Conservation (phyloP, 2,113 vertebrate species). For the Mystacornis crossleyi region DNA sequence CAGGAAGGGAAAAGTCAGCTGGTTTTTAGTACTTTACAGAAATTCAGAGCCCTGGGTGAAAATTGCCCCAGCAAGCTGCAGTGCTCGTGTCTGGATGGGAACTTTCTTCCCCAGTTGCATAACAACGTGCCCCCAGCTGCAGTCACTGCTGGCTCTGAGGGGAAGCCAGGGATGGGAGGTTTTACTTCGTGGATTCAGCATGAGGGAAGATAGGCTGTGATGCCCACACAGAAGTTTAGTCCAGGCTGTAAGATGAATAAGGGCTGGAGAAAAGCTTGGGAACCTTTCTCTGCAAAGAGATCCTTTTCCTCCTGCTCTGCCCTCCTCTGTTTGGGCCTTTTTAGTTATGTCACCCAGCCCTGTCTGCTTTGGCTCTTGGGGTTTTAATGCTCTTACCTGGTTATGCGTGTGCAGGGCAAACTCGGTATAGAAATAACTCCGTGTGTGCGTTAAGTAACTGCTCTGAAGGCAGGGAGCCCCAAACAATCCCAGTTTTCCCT, state of each 20-base stretch:
- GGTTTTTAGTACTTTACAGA: neutral
- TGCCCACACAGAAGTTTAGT: neutral
- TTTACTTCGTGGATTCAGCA: neutral
- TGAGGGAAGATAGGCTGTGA: neutral
- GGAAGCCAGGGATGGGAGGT: neutral
- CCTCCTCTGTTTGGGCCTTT: neutral
- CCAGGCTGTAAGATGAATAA: neutral
- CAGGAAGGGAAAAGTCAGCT: neutral
- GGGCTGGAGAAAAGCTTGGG: neutral
- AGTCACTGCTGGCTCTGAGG: neutral
- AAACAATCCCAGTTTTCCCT: rapidly evolving
- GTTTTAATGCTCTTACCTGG: neutral
- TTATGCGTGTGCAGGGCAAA: neutral
- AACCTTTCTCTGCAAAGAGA: rapidly evolving
- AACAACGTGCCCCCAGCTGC: neutral
- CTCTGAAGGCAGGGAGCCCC: neutral
- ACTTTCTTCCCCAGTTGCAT: neutral
- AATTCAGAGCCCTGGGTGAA: neutral
- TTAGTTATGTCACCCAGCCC: neutral
- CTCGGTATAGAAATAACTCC: neutral
- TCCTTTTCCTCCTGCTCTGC: neutral
- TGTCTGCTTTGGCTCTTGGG: neutral
- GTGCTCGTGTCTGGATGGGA: neutral
- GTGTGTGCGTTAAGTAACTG: neutral
- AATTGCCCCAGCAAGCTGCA: rapidly evolving